phyloP scores from a whole-genome alignment of 2,113 vertebrate genomes.

The Xenus cinereus region DNA sequence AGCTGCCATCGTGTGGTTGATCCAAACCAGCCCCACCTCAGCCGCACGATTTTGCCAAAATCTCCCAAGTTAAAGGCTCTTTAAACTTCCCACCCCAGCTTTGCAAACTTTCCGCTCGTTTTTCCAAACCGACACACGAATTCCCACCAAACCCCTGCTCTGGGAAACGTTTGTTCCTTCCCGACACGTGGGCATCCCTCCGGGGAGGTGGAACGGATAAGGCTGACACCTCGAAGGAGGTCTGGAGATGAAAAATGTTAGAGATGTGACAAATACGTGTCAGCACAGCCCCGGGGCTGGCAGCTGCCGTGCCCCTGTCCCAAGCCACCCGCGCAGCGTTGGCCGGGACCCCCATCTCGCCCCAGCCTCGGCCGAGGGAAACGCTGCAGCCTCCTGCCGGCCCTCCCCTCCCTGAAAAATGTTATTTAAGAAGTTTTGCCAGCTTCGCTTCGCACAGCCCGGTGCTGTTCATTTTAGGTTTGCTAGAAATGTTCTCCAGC shows the following conservation, averaged over 20 bases:
- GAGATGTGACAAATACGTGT: not conserved
- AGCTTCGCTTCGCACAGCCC: slow-evolving; percentile 41
- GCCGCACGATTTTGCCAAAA: not conserved
- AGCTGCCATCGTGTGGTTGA: accelerated
- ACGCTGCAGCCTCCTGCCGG: accelerated
- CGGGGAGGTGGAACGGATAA: not conserved
- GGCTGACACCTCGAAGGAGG: not conserved
- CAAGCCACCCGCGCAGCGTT: not conserved
- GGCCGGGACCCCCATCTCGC: accelerated
- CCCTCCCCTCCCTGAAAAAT: not conserved
- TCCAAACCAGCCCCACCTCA: not conserved
- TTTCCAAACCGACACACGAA: not conserved
- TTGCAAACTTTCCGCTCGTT: accelerated
- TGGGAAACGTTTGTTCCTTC: not conserved
- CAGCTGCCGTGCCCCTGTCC: not conserved
- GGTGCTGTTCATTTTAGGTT: slow-evolving; percentile 67
- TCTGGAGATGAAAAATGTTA: not conserved
- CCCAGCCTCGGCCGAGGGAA: not conserved
- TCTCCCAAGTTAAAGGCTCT: accelerated
- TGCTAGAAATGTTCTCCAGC: slow-evolving; percentile 83
- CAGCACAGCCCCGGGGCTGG: not conserved
- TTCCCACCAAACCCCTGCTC: accelerated
- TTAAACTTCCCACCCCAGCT: not conserved
- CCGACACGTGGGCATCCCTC: not conserved
- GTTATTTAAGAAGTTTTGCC: slow-evolving; percentile 64